A percentile compares a stretch with the other conserved stretches of the same genome.
Evolutionary conservation across 2,113 vertebrate species (phyloP).

Genomic region (Ictidomys tridecemlineatus): DNA sequence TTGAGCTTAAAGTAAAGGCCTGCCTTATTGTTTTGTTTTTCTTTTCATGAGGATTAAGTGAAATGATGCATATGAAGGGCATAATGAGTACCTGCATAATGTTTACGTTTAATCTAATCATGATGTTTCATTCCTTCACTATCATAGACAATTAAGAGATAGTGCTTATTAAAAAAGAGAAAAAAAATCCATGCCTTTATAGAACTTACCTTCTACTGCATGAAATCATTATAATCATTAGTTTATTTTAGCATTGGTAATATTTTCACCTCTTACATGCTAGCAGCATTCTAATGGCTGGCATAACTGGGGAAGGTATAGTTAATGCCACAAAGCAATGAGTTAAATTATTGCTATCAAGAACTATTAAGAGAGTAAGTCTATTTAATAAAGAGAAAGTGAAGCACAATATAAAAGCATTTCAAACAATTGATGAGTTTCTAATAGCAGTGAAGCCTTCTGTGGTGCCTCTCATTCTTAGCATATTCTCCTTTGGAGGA

Average conservation of each 20-base stretch:
- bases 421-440: constrained; percentile 20
- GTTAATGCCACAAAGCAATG: background rate
- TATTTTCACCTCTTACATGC: background rate
- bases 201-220: background rate
- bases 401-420: background rate
- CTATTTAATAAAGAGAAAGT: constrained; percentile 27
- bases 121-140: background rate
- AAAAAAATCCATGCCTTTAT: background rate
- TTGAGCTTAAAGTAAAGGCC: background rate
- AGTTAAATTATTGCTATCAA: background rate
- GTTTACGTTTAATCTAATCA: background rate
- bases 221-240: background rate
- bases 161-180: background rate
- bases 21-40: background rate
- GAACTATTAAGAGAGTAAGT: background rate
- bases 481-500: background rate
- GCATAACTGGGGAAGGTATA: background rate
- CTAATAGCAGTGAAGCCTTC: background rate
- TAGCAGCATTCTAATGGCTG: background rate
- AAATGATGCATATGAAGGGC: background rate
- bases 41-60: background rate
- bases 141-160: background rate
- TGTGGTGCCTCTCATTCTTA: background rate
- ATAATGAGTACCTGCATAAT: background rate
- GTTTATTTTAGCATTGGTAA: background rate